Conservation (phyloP, 2,888 invertebrate genomes). For the Geophilus truncorum region DNA sequence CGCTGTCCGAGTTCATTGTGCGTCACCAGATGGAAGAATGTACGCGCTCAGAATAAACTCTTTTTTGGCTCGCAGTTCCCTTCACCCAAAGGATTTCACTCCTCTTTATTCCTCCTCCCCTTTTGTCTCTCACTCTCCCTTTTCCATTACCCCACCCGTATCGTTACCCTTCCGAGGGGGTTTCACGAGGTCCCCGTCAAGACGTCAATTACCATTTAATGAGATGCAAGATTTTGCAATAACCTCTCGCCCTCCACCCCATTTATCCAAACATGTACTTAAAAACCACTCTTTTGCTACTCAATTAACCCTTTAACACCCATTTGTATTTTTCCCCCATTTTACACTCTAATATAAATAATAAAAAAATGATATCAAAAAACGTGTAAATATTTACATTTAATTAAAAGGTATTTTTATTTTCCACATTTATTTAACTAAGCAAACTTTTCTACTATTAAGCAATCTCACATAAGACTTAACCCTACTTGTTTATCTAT, state of each 20-base stretch:
- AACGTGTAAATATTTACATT: too few species aligned
- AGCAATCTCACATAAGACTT: too few species aligned
- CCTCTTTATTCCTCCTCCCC: neutral
- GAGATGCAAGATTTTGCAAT: conserved; percentile 25
- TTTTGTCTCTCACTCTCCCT: neutral
- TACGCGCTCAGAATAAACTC: conserved; percentile 13
- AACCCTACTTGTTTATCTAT: too few species aligned
- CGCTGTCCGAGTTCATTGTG: neutral
- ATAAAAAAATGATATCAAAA: too few species aligned
- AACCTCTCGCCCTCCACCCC: neutral
- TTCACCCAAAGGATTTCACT: neutral
- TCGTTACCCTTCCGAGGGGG: conserved; percentile 14
- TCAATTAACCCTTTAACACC: conserved; percentile 13
- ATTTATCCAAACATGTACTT: neutral
- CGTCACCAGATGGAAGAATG: conserved; percentile 1
- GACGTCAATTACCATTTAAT: conserved; percentile 18
- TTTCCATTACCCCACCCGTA: conserved; percentile 12
- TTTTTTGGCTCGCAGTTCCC: neutral
- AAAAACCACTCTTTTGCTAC: neutral
- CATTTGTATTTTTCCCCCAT: neutral
- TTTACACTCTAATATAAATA: too few species aligned
- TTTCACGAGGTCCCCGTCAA: neutral
- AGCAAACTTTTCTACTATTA: too few species aligned
- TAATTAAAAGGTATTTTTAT: too few species aligned
- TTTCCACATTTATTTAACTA: too few species aligned